phyloP scores from a whole-genome alignment of 2,797 vertebrate species.

The Rhynchonycteris naso region DNA sequence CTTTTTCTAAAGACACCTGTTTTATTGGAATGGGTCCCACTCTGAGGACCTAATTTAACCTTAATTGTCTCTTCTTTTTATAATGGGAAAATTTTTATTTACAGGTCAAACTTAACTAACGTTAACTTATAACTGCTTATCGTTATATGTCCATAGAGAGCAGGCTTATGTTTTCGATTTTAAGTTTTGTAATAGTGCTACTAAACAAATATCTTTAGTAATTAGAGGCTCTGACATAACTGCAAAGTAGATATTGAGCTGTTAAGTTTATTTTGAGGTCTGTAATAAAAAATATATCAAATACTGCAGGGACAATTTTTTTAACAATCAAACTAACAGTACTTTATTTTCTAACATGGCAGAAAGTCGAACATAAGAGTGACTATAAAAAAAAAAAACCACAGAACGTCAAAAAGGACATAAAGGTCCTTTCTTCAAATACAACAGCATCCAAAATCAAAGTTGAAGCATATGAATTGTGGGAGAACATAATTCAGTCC shows the following conservation, averaged over 20 bases:
- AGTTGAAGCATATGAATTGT: neutral
- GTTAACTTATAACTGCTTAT: neutral
- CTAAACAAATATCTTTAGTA: conserved; percentile 33
- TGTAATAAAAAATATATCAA: conserved; percentile 18
- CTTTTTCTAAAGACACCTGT: neutral
- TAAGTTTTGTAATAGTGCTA: conserved; percentile 37
- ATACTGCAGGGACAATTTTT: neutral
- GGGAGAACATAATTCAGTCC: neutral
- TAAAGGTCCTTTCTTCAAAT: neutral
- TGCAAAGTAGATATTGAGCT: neutral
- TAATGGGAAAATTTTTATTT: neutral
- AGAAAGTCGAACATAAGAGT: neutral
- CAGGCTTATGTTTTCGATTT: conserved; percentile 51
- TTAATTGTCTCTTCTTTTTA: neutral
- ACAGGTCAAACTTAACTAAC: conserved; percentile 44
- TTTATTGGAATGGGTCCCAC: accelerated
- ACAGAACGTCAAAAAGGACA: neutral
- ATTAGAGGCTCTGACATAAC: neutral
- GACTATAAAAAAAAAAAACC: neutral
- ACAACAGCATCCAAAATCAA: neutral
- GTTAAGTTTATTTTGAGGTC: conserved; percentile 44
- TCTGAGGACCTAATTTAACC: neutral
- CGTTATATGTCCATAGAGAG: neutral
- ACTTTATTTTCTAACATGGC: neutral
- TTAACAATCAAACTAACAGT: neutral